A percentile compares a stretch with the other conserved stretches of the same genome.
These are phyloP conservation scores for Ceratitis capitata DNA, from an alignment of 1,140 invertebrate genomes.

Conservation along the genomic window DNA sequence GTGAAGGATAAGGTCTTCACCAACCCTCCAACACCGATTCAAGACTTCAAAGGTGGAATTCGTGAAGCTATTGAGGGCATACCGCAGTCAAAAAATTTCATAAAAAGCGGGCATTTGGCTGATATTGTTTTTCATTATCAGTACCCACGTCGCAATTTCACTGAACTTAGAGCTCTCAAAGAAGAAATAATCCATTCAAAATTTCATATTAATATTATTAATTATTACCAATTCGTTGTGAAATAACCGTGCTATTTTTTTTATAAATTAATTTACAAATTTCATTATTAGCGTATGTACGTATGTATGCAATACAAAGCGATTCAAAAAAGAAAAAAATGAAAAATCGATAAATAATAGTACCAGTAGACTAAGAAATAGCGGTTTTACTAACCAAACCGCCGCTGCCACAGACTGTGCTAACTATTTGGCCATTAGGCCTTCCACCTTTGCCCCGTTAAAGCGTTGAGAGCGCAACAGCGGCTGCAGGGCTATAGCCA, in stretches of 20 bases:
- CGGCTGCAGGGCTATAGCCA: not conserved
- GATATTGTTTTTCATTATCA: no score
- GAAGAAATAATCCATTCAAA: no score
- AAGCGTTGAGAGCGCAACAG: slow-evolving; percentile 9
- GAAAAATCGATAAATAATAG: not conserved
- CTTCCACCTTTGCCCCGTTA: slow-evolving; percentile 24
- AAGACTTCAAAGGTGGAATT: no score
- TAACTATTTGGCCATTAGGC: slow-evolving; percentile 14
- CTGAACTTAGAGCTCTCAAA: no score
- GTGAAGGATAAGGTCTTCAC: no score
- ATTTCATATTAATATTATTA: no score
- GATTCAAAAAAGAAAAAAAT: not conserved
- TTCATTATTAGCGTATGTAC: slow-evolving; percentile 19
- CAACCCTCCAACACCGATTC: no score
- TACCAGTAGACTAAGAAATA: not conserved
- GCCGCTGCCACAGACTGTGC: not conserved
- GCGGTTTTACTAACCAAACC: not conserved
- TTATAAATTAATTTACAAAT: slow-evolving; percentile 28
- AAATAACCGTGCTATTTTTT: slow-evolving; percentile 19
- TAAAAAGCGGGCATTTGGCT: no score
- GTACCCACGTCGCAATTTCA: no score
- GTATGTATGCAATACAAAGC: not conserved
- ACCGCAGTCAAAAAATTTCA: no score
- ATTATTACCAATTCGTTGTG: not conserved
- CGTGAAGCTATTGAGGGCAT: no score